phyloP scores from a whole-genome alignment of 92 coral and sea anemone species.

The Paragorgia papillata region DNA sequence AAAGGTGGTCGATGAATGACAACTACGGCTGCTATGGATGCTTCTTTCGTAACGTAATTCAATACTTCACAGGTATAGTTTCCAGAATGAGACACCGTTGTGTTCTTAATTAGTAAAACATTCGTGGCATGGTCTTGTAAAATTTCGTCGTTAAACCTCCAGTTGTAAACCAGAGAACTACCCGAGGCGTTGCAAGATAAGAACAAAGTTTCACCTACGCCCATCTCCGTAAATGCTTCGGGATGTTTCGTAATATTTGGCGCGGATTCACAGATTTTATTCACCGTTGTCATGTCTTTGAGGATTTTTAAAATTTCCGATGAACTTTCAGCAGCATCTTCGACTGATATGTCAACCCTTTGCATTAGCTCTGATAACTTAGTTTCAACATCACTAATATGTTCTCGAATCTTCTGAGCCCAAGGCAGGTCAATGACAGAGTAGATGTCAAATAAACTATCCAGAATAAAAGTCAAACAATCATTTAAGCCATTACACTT shows the following conservation, averaged over 20 bases:
- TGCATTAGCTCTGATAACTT: slow-evolving; percentile 37
- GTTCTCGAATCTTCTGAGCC: slow-evolving; percentile 38
- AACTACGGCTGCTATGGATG: slow-evolving; percentile 61
- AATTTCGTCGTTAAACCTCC: slow-evolving; percentile 61
- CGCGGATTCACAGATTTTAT: slow-evolving; percentile 68
- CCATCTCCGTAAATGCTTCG: slow-evolving; percentile 54
- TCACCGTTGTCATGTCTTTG: slow-evolving; percentile 35
- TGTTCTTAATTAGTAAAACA: slow-evolving; percentile 39
- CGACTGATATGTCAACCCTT: slow-evolving; percentile 49
- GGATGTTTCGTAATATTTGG: slow-evolving; percentile 79
- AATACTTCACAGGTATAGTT: slow-evolving; percentile 69
- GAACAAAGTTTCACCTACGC: slow-evolving; percentile 50
- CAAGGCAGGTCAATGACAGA: slow-evolving; percentile 61
- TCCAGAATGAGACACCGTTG: slow-evolving; percentile 55
- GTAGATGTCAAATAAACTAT: slow-evolving; percentile 61
- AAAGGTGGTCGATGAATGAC: slow-evolving; percentile 69
- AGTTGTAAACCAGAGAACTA: slow-evolving; percentile 49
- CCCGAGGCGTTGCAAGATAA: slow-evolving; percentile 65
- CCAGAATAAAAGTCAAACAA: slow-evolving; percentile 56
- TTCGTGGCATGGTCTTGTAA: slow-evolving; percentile 43
- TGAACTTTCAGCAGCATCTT: slow-evolving; percentile 52
- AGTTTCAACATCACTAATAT: slow-evolving; percentile 21
- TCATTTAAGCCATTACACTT: slow-evolving; percentile 73
- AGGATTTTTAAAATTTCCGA: slow-evolving; percentile 48
- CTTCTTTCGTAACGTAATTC: slow-evolving; percentile 58